A percentile compares a stretch with the other conserved stretches of the same genome.
phyloP scores from a whole-genome alignment of 2,797 vertebrate genomes.

The Yasuhikotakia modesta region DNA sequence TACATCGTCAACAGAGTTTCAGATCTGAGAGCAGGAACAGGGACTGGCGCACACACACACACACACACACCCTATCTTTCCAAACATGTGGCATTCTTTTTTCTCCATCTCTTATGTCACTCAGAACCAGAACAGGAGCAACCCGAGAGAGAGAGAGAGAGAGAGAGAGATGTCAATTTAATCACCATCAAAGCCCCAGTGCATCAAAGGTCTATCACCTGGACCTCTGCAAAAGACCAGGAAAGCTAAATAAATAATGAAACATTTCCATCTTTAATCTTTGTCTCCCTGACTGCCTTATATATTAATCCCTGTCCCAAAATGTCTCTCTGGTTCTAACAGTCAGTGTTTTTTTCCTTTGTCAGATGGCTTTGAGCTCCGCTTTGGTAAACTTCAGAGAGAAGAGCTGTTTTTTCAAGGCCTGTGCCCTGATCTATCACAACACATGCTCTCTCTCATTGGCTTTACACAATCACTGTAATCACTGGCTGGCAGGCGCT shows the following conservation, averaged over 20 bases:
- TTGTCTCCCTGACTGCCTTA: constrained; percentile 34
- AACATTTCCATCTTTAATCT: constrained; percentile 53
- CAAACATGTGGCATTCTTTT: constrained; percentile 26
- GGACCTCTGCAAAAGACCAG: constrained; percentile 47
- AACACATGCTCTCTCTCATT: constrained; percentile 30
- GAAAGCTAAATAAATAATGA: constrained; percentile 55
- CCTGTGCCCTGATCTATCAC: constrained; percentile 26
- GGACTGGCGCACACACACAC: neutral
- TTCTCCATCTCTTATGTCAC: constrained; percentile 35
- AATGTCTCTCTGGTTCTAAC: constrained; percentile 19
- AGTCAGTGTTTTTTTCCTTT: constrained; percentile 25
- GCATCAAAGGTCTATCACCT: constrained; percentile 67
- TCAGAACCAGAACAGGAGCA: constrained; percentile 23
- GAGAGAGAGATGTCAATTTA: constrained; percentile 52
- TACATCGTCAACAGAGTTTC: constrained; percentile 2
- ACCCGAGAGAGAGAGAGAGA: constrained; percentile 15
- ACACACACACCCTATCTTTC: constrained; percentile 30
- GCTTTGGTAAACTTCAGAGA: constrained; percentile 27
- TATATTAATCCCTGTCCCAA: constrained; percentile 28
- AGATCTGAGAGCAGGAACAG: constrained; percentile 1
- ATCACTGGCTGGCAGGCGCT: constrained; percentile 29
- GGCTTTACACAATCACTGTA: constrained; percentile 34
- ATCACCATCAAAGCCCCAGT: constrained; percentile 63
- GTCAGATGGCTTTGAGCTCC: constrained; percentile 33
- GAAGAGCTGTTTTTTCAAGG: neutral